These are phyloP conservation scores for Macrobrachium rosenbergii DNA, from an alignment of 1,140 invertebrate genomes.

Conservation along the genomic window DNA sequence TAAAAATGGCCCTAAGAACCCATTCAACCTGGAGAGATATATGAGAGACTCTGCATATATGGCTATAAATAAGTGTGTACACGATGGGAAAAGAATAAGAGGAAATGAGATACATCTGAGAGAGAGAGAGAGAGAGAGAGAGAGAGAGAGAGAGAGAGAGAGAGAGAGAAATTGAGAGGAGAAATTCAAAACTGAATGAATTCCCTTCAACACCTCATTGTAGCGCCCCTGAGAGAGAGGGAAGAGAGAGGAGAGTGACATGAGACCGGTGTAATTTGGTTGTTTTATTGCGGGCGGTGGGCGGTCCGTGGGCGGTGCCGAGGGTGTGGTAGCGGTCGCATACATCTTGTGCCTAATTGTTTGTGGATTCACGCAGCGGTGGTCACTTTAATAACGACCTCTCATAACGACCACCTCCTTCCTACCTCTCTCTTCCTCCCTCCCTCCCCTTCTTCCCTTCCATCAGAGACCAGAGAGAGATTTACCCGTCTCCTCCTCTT, in stretches of 20 bases:
- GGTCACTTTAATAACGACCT: conserved; percentile 25
- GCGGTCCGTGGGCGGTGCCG: conserved; percentile 22
- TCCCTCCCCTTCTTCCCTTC: not conserved
- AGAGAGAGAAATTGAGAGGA: not conserved
- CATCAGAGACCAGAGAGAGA: too few relatives aligned
- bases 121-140: not conserved
- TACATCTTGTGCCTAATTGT: conserved; percentile 28
- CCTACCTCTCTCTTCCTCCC: not conserved
- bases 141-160: not conserved
- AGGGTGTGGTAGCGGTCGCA: conserved; percentile 20
- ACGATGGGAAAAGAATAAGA: too few relatives aligned
- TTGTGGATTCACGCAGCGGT: conserved; percentile 22
- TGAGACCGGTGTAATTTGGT: conserved; percentile 26
- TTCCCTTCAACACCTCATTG: not conserved
- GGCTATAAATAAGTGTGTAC: too few relatives aligned
- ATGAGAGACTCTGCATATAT: too few relatives aligned
- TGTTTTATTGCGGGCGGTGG: conserved; percentile 36
- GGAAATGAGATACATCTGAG: too few relatives aligned
- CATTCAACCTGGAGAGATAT: too few relatives aligned
- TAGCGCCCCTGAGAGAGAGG: not conserved
- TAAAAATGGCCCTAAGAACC: too few relatives aligned
- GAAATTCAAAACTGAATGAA: not conserved
- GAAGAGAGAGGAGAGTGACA: not conserved
- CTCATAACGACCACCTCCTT: not conserved
- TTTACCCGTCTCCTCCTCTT: too few relatives aligned